Evolutionary conservation across 2,888 invertebrate genomes (phyloP).

Genomic region (Papilio demoleus): DNA sequence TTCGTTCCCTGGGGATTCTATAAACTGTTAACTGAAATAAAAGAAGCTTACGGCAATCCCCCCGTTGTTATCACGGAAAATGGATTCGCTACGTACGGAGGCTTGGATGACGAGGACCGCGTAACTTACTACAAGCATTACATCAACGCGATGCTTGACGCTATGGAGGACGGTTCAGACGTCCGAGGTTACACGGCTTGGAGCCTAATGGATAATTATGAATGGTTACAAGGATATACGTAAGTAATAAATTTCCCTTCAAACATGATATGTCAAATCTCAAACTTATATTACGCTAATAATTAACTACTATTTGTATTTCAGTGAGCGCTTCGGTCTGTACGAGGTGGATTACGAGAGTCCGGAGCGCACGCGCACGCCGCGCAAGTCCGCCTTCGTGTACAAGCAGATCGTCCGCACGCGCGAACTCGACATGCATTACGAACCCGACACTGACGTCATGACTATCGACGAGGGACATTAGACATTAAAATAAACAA

Average conservation of each 20-base stretch:
- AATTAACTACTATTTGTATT: not conserved
- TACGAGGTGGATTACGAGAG: constrained; percentile 59
- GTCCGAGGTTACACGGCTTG: constrained; percentile 51
- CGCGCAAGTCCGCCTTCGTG: constrained; percentile 59
- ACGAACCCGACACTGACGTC: constrained; percentile 26
- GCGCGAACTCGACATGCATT: not conserved
- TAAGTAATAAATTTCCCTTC: no score
- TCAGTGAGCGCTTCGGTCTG: constrained; percentile 53
- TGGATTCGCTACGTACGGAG: constrained; percentile 61
- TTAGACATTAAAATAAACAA: constrained; percentile 36
- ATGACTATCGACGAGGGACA: constrained; percentile 55
- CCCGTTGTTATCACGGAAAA: constrained; percentile 72
- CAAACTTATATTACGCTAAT: no score
- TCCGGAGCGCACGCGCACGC: constrained; percentile 54
- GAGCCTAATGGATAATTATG: constrained; percentile 56
- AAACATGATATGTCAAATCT: no score
- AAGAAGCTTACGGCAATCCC: constrained; percentile 46
- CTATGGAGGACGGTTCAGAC: constrained; percentile 53
- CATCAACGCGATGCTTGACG: constrained; percentile 56
- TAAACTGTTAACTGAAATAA: constrained; percentile 72
- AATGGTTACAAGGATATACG: constrained; percentile 53
- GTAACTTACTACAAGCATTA: constrained; percentile 59
- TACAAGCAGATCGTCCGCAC: constrained; percentile 52
- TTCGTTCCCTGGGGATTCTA: constrained; percentile 82
- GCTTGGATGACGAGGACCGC: constrained; percentile 53